Percentiles rank a stretch among this genome's conserved stretches.
Conservation (phyloP, 2,797 vertebrate genomes). For the Pseudopleuronectes americanus region DNA sequence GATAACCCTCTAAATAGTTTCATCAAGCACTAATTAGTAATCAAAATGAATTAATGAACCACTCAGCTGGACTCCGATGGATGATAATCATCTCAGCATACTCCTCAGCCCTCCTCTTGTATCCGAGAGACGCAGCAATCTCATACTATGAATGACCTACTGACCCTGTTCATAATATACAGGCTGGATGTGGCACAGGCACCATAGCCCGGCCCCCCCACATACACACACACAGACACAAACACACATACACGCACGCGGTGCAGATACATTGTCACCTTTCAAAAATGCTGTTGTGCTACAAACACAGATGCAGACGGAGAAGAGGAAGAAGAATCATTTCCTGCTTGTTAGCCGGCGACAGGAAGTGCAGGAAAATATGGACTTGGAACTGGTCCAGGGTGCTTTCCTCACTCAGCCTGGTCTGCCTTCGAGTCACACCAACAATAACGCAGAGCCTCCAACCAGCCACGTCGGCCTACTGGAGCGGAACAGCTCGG, state of each 20-base stretch:
- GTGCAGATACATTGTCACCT: constrained; percentile 49
- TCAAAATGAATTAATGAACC: constrained; percentile 53
- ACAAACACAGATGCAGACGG: constrained; percentile 54
- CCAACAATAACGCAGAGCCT: constrained; percentile 49
- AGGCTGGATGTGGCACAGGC: constrained; percentile 22
- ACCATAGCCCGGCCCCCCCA: constrained; percentile 37
- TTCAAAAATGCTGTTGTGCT: constrained; percentile 65
- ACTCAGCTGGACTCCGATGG: constrained; percentile 41
- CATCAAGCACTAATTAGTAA: constrained; percentile 50
- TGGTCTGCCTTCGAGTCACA: constrained; percentile 36
- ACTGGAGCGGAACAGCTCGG: constrained; percentile 64
- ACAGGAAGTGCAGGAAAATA: constrained; percentile 60
- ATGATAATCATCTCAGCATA: constrained; percentile 49
- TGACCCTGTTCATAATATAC: constrained; percentile 67
- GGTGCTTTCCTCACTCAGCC: constrained; percentile 48
- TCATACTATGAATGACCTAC: constrained; percentile 65
- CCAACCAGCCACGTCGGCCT: constrained; percentile 55
- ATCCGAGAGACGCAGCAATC: constrained; percentile 37
- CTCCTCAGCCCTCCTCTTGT: not conserved
- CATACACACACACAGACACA: constrained; percentile 17
- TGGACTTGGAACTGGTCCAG: constrained; percentile 55
- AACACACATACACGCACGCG: constrained; percentile 13
- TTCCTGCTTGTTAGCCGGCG: constrained; percentile 58
- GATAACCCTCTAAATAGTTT: constrained; percentile 29
- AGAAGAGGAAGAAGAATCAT: constrained; percentile 52